Base-by-base conservation (phyloP, 2,113 vertebrate genomes). In the Brachionichthys hirsutus region DNA sequence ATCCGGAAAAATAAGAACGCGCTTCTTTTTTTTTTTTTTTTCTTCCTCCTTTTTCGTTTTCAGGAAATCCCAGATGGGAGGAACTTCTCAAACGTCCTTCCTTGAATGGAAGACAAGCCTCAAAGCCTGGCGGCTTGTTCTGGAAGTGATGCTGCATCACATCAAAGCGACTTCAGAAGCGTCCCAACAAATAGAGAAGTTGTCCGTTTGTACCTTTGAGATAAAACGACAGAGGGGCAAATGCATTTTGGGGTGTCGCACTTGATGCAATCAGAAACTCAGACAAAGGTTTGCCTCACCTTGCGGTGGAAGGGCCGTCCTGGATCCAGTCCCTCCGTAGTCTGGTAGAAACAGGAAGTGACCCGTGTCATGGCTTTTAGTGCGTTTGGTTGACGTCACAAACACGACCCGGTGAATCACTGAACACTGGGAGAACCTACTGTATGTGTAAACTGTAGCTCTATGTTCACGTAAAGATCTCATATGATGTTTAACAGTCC, bases 391-490 rank as follows among this genome's bases (percentile, higher is more conserved):
- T 17, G 4, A 48, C 6, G 54, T 72, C 44, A 19, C 42, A 43
- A 44, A 43, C 64, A 58, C 58, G 12, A 51, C 60, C 24, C 48
- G 17, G 54, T 56, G 70, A 68, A 44, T 35, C 46, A 59, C 50
- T 17, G 52, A 57, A 62, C 67, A 66, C 67, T 70, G 75, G 67
- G 62, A 81, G 70, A 73, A 66, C 62, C 48, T 63, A 14, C 60
- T 78, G 67, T 78, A 42, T 75, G 70, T 85, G 81, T 87, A 77
- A 70, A 62, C 67, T 80, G 76, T 89, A 85, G 78, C 68, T 86
- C 62, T 80, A 57, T 84, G 80, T 88, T 81, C 78, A 85, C 85
- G 85, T 89, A 80, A 84, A 80, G 77, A 76, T 70, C 73, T 72
- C 83, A 82, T 73, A 59, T 61, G 81, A 83, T 71, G 82, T 89